Evolutionary conservation across 2,797 vertebrate species (phyloP), one percentile per base, ranked within the genome.

Genomic region (Centropyge bicolor): DNA sequence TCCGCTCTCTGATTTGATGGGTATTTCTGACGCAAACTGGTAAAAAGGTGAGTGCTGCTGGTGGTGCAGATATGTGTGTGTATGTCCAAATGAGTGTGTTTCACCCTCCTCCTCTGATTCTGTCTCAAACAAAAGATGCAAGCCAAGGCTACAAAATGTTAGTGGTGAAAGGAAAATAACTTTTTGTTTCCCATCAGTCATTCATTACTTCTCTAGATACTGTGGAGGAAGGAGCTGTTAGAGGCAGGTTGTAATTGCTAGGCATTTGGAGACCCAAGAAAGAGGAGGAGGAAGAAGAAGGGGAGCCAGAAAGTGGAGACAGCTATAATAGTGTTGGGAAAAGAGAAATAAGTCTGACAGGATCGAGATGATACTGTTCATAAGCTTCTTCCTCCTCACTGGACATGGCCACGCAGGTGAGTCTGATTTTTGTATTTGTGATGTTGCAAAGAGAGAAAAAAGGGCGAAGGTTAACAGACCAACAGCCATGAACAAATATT

Each of bases 1-100:
- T 64, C 64, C 1, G 24, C 60, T 65, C 60, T 93, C 64, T 86
- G 80, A 89, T 93, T 87, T 87, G 84, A 86, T 78, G 63, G 88
- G 83, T 84, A 59, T 79, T 70, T 85, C 76, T 92, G 84, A 91
- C 52, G 67, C 75, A 91, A 87, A 89, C 71, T 52, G 46, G 64
- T 71, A 70, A 68, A 81, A 79, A 86, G 72, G 85, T 86, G 79
- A 87, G 71, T 65, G 70, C 45, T 82, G 80, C 19, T 78, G 69
- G 8, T 67, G 46, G n/a, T 80, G 76, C 69, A 73, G 60, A 80
- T 83, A 27, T 82, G 76, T 81, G 59, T 72, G 63, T 45, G 69
- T n/a, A n/a, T 66, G 70, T 83, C 54, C 60, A 78, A 56, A 66
- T 61, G 74, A 66, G 63, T 84, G 75, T 65, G 80, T 80, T 68